Conservation (phyloP, 2,113 vertebrate species). For the Suncus etruscus region DNA sequence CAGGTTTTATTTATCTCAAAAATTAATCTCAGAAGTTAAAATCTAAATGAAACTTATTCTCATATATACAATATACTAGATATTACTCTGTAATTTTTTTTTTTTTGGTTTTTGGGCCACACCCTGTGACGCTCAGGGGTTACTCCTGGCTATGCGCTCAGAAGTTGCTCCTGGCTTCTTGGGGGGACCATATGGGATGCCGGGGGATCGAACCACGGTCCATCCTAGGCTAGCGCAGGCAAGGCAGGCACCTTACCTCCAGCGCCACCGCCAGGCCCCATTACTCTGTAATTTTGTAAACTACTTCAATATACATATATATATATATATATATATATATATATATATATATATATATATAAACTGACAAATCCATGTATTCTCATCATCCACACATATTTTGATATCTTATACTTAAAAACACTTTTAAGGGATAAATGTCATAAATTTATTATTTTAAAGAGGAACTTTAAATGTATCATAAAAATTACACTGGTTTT, state of each 20-base stretch:
- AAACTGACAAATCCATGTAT: background rate
- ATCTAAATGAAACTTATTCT: background rate
- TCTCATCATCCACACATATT: background rate
- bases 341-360: background rate
- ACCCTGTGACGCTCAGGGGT: too few relatives aligned
- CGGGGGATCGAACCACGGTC: too few relatives aligned
- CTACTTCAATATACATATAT: background rate
- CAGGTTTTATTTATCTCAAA: background rate
- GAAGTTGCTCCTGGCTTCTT: too few relatives aligned
- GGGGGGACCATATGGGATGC: too few relatives aligned
- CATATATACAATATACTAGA: background rate
- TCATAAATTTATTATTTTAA: background rate
- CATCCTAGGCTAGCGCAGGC: too few relatives aligned
- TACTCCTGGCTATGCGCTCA: too few relatives aligned
- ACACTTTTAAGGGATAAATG: background rate
- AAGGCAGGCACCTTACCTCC: too few relatives aligned
- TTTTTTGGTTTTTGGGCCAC: too few relatives aligned
- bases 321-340: background rate
- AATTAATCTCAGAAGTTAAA: constrained; percentile 37
- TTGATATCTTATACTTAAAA: too few relatives aligned
- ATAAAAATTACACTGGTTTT: background rate
- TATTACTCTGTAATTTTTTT: background rate
- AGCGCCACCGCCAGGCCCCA: too few relatives aligned
- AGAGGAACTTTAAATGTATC: background rate
- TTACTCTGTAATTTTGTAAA: background rate